phyloP scores from a whole-genome alignment of 2,113 vertebrate species.

The Rallus limicola region DNA sequence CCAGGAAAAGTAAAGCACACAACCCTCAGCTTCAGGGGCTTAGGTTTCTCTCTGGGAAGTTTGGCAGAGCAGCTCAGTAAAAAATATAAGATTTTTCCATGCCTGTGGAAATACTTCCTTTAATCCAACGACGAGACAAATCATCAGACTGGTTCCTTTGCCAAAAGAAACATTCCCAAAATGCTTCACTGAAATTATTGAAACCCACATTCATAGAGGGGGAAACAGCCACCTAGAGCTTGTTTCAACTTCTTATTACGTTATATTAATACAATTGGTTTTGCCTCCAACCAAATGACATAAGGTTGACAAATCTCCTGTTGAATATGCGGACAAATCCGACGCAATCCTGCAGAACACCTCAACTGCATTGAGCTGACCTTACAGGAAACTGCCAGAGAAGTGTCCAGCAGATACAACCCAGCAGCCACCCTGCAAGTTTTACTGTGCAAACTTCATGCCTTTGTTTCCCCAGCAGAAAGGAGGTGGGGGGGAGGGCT shows the following conservation, averaged over 20 bases:
- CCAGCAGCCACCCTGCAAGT: not conserved
- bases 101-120: not conserved
- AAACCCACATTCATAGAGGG: not conserved
- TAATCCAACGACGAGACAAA: not conserved
- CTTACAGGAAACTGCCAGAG: not conserved
- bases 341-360: not conserved
- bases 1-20: not conserved
- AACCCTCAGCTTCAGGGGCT: not conserved
- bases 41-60: not conserved
- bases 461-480: not conserved
- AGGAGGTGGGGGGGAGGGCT: not conserved
- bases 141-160: not conserved
- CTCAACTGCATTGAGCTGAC: not conserved
- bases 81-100: constrained; percentile 1
- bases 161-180: constrained; percentile 23
- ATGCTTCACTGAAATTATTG: not conserved
- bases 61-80: not conserved
- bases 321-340: not conserved
- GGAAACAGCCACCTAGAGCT: not conserved
- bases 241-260: not conserved
- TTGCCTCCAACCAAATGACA: not conserved
- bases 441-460: not conserved
- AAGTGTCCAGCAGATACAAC: not conserved
- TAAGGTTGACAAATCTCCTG: not conserved
- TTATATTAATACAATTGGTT: not conserved